Percentiles rank a stretch among this genome's conserved stretches.
Conservation (phyloP, 2,113 vertebrate species). For the Takifugu flavidus region DNA sequence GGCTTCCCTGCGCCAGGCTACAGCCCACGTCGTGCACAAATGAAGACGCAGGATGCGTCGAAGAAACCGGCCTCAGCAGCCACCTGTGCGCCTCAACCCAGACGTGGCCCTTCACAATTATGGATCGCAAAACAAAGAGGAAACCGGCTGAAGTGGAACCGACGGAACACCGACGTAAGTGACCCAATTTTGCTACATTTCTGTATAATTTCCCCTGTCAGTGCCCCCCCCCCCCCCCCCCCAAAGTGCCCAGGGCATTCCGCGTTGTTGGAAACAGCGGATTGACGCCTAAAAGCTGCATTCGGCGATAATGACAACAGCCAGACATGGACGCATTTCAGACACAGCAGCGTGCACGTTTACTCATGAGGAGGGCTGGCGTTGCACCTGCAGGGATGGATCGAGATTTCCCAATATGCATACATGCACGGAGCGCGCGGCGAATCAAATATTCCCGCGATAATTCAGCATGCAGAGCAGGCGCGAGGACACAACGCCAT, state of each 20-base stretch:
- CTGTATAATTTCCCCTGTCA: neutral
- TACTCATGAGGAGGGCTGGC: neutral
- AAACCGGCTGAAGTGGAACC: neutral
- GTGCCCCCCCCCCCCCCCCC: neutral
- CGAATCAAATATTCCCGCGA: slow-evolving; percentile 77
- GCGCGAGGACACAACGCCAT: slow-evolving; percentile 61
- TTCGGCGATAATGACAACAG: neutral
- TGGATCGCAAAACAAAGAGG: slow-evolving; percentile 32
- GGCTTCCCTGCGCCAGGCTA: slow-evolving; percentile 11
- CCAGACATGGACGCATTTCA: neutral
- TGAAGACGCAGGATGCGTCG: slow-evolving; percentile 30
- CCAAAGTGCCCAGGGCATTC: neutral
- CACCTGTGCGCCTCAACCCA: slow-evolving; percentile 25
- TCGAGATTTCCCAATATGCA: slow-evolving; percentile 40
- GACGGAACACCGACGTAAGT: slow-evolving; percentile 3
- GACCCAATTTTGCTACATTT: neutral
- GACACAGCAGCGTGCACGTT: too few relatives aligned
- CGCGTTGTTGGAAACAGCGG: slow-evolving; percentile 23
- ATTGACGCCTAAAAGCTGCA: slow-evolving; percentile 3
- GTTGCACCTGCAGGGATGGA: slow-evolving; percentile 5
- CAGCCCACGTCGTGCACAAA: slow-evolving; percentile 26
- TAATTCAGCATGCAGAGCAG: slow-evolving; percentile 75
- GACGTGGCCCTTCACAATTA: slow-evolving; percentile 19
- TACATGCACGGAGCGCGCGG: slow-evolving; percentile 32
- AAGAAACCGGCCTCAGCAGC: slow-evolving; percentile 8